These are phyloP conservation scores for Mastigias papua DNA, from an alignment of 30 jellyfish, hydroid and myxozoan species.

Conservation along the genomic window DNA sequence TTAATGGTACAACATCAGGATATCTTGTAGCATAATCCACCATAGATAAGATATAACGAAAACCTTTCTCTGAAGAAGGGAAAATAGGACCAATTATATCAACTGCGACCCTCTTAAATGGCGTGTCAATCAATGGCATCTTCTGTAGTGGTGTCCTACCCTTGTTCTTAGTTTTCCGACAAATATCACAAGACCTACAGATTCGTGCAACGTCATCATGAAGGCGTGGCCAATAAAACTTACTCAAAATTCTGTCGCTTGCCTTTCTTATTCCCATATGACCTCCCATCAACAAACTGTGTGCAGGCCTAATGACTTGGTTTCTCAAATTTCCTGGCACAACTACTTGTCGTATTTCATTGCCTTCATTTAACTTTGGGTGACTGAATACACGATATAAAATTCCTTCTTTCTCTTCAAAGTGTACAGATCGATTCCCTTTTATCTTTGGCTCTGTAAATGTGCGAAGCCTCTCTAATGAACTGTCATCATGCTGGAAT, in stretches of 20 bases:
- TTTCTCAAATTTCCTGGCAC: constrained; percentile 48
- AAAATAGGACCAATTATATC: constrained; percentile 63
- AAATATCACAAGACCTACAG: constrained; percentile 41
- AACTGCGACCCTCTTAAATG: constrained; percentile 65
- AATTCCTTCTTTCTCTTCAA: constrained; percentile 39
- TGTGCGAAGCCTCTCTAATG: constrained; percentile 54
- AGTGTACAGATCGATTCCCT: constrained; percentile 38
- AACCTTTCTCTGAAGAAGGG: constrained; percentile 63
- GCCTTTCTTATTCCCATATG: constrained; percentile 60
- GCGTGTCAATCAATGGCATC: constrained; percentile 70
- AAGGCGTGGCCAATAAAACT: constrained; percentile 54
- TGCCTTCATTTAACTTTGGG: constrained; percentile 37
- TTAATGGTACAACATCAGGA: constrained; percentile 62
- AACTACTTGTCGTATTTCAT: constrained; percentile 35
- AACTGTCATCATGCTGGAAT: constrained; percentile 55
- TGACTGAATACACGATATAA: constrained; percentile 35
- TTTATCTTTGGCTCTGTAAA: constrained; percentile 52
- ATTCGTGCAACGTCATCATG: constrained; percentile 37
- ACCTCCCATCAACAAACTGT: constrained; percentile 66
- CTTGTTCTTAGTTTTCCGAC: constrained; percentile 40
- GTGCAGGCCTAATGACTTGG: constrained; percentile 45
- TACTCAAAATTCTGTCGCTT: constrained; percentile 36
- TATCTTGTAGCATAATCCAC: constrained; percentile 64
- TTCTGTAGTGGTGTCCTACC: constrained; percentile 35
- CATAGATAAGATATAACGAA: constrained; percentile 46